phyloP scores from a whole-genome alignment of 1,140 invertebrate species.

The Drosophila nasuta region DNA sequence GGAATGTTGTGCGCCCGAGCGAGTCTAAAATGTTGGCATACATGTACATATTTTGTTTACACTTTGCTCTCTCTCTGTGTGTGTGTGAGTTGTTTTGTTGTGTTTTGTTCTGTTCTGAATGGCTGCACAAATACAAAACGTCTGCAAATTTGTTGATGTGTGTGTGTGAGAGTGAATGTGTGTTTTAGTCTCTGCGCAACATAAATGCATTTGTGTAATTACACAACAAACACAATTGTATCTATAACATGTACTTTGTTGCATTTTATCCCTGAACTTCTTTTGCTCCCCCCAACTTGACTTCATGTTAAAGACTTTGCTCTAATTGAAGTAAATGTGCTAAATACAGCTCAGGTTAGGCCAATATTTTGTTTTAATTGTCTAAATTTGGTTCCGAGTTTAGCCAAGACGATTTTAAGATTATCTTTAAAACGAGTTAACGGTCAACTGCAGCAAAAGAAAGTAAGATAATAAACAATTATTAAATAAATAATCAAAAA shows the following conservation, averaged over 20 bases:
- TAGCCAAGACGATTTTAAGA: no score
- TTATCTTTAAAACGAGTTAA: background rate
- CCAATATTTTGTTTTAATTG: conserved; percentile 8
- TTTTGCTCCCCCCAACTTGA: background rate
- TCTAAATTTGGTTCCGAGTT: no score
- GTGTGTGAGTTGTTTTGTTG: conserved; percentile 60
- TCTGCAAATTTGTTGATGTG: conserved; percentile 60
- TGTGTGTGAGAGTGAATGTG: conserved; percentile 26
- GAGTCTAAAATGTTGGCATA: conserved; percentile 67
- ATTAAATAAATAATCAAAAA: background rate
- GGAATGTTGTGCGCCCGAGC: conserved; percentile 50
- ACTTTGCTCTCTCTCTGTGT: conserved; percentile 55
- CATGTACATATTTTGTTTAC: conserved; percentile 63
- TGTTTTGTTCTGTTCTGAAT: conserved; percentile 67
- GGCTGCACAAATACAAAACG: conserved; percentile 79
- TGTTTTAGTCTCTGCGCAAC: conserved; percentile 51
- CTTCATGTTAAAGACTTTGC: conserved; percentile 32
- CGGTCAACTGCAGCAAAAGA: background rate
- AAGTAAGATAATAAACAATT: background rate
- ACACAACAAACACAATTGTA: conserved; percentile 61
- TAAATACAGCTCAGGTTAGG: conserved; percentile 53
- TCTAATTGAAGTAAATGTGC: conserved; percentile 69
- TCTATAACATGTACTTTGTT: conserved; percentile 48
- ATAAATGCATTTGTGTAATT: conserved; percentile 80
- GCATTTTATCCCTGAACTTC: conserved; percentile 29